A percentile compares a stretch with the other conserved stretches of the same genome.
These are phyloP conservation scores for Leptinotarsa haldemani DNA, from an alignment of 2,888 invertebrate genomes.

Conservation along the genomic window DNA sequence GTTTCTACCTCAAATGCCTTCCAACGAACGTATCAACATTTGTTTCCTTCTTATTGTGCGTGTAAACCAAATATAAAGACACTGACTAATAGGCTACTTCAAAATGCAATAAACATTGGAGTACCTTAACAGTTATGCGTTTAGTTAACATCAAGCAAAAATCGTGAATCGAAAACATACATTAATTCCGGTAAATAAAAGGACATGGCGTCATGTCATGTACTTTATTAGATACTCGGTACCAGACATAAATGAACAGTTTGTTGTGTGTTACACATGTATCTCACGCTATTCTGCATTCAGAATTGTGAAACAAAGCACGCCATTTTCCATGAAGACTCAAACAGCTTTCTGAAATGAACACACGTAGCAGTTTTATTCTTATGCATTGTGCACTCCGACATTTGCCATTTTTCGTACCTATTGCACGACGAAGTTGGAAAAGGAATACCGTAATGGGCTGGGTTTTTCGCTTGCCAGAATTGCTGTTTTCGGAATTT, in stretches of 20 bases:
- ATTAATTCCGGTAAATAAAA: neutral
- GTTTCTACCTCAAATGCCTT: neutral
- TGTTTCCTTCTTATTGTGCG: neutral
- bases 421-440: neutral
- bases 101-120: conserved; percentile 1
- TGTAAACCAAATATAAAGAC: neutral
- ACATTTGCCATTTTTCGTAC: conserved; percentile 4
- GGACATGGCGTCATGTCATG: conserved; percentile 4
- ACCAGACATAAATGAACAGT: conserved; percentile 12
- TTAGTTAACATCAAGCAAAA: conserved; percentile 2
- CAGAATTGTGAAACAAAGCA: conserved; percentile 31
- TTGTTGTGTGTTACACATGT: conserved; percentile 24
- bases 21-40: neutral
- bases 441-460: neutral
- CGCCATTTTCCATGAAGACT: conserved; percentile 28
- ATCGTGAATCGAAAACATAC: conserved; percentile 1
- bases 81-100: neutral
- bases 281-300: conserved; percentile 31
- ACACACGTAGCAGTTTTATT: conserved; percentile 32
- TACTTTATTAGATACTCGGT: conserved; percentile 3
- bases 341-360: conserved; percentile 28
- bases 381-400: conserved; percentile 33
- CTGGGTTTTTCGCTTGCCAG: neutral
- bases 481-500: neutral
- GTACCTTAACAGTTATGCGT: neutral